phyloP scores from a whole-genome alignment of 2,113 vertebrate species.

The Melanostigma gelatinosum region DNA sequence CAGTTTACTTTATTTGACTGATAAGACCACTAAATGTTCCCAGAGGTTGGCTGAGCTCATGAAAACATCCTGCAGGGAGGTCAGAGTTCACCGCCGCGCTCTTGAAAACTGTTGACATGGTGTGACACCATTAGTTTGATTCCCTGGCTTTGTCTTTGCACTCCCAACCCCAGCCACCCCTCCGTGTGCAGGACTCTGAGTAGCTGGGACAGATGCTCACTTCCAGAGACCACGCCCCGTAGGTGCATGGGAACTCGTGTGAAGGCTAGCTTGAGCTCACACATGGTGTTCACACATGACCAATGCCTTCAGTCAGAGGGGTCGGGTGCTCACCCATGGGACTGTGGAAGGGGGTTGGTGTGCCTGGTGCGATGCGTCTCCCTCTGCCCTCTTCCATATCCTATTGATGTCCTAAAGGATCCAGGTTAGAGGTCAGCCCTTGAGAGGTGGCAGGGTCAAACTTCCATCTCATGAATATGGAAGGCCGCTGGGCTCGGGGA shows the following conservation, averaged over 20 bases:
- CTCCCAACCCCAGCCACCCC: conserved; percentile 28
- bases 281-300: conserved; percentile 49
- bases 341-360: conserved; percentile 50
- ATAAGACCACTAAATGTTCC: conserved; percentile 11
- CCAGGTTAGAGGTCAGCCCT: conserved; percentile 76
- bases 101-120: conserved; percentile 40
- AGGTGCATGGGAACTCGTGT: conserved; percentile 72
- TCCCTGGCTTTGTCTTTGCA: conserved; percentile 51
- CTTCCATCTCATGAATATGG: conserved; percentile 79
- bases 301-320: conserved; percentile 61
- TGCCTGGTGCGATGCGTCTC: conserved; percentile 44
- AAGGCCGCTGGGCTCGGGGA: conserved; percentile 48
- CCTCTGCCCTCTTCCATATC: conserved; percentile 51
- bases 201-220: conserved; percentile 75
- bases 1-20: conserved; percentile 13
- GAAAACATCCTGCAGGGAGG: conserved; percentile 42
- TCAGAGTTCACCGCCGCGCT: conserved; percentile 57
- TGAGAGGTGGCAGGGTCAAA: conserved; percentile 71
- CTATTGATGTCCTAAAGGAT: conserved; percentile 73
- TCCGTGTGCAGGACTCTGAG: conserved; percentile 6
- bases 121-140: conserved; percentile 57
- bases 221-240: conserved; percentile 41
- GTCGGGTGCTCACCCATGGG: conserved; percentile 41
- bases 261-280: conserved; percentile 48
- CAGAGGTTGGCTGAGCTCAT: not conserved